Evolutionary conservation across 2,113 vertebrate genomes (phyloP).

Genomic region (Cinclus cinclus): DNA sequence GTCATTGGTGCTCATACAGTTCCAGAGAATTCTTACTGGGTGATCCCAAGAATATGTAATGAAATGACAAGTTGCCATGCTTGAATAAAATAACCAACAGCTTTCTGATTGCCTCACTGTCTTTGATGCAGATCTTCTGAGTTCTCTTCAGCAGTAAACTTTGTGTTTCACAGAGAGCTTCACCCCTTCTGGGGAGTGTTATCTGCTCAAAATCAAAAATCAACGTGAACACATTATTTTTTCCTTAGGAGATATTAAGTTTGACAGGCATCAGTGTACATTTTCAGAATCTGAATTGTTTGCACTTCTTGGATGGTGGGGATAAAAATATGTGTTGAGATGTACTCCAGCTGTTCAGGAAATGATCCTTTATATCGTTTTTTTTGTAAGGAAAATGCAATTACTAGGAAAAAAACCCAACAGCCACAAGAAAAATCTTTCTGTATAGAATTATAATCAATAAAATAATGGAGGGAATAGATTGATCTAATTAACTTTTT

Average conservation of each 20-base stretch:
- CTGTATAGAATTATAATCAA: background rate
- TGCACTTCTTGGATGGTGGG: background rate
- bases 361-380: background rate
- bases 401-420: background rate
- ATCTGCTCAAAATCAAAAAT: background rate
- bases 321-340: background rate
- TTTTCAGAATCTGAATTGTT: background rate
- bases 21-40: background rate
- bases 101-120: background rate
- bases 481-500: background rate
- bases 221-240: background rate
- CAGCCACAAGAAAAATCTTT: background rate
- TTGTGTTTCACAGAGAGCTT: background rate
- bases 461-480: background rate
- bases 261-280: background rate
- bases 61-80: background rate
- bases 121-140: background rate
- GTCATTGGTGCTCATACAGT: background rate
- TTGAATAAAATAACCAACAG: background rate
- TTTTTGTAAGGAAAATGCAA: background rate
- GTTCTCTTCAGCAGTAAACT: background rate
- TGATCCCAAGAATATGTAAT: background rate
- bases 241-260: background rate
- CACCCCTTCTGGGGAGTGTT: background rate
- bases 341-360: background rate